Evolutionary conservation across 2,888 invertebrate species (phyloP), one percentile per base, ranked within the genome.

Genomic region (Meloe dianella): DNA sequence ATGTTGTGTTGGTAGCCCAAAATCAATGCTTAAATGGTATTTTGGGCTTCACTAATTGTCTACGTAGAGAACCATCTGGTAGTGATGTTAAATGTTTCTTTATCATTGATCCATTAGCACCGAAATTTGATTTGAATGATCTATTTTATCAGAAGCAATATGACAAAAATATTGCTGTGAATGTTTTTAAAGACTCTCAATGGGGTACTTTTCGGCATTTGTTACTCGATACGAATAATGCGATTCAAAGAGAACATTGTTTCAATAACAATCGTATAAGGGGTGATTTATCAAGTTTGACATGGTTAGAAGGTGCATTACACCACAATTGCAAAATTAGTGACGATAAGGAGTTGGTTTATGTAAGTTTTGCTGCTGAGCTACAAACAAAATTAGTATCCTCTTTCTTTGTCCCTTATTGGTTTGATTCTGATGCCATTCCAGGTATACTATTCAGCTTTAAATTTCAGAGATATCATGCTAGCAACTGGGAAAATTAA

Each of bases 381-480:
- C n/a, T n/a, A n/a, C n/a, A n/a, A n/a, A n/a, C n/a, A n/a, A n/a
- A n/a, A n/a, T n/a, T n/a, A n/a, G n/a, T n/a, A n/a, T n/a, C n/a
- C n/a, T n/a, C n/a, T n/a, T n/a, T n/a, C n/a, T n/a, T n/a, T n/a
- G n/a, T n/a, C n/a, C n/a, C n/a, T n/a, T n/a, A n/a, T n/a, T n/a
- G n/a, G n/a, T n/a, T n/a, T n/a, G n/a, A n/a, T n/a, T n/a, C n/a
- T n/a, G n/a, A n/a, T n/a, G n/a, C n/a, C n/a, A n/a, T 72, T 70
- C 9, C 30, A 75, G 71, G 68, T 73, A 2, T 88, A 91, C 76
- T 95, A 92, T 79, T 85, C 94, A 0, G 89, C 96, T 0, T 82
- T 98, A 14, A 98, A 98, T 85, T 98, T 97, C 89, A 90, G 95
- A 78, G 98, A 98, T 82, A 87, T 98, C 0, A 97, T 98, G 98